Evolutionary conservation across 2,888 invertebrate genomes (phyloP).

Genomic region (Dorcus hopei): DNA sequence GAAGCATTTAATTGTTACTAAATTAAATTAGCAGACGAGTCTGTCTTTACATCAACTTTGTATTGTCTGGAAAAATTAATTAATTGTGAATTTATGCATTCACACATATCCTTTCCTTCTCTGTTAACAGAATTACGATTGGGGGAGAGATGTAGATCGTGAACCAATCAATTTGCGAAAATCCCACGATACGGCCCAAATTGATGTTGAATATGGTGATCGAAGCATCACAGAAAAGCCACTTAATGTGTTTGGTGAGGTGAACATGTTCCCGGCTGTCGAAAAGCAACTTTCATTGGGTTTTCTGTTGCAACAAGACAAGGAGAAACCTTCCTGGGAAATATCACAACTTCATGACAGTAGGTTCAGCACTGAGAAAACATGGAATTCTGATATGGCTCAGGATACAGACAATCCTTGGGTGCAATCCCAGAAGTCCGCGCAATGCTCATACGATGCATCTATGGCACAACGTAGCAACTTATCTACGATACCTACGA

Average conservation of each 20-base stretch:
- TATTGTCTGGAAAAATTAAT: not conserved
- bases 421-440: not conserved
- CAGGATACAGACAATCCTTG: not conserved
- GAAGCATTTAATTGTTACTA: not conserved
- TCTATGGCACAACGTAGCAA: conserved; percentile 1
- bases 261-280: not conserved
- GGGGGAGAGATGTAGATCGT: conserved; percentile 51
- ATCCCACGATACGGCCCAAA: conserved; percentile 1
- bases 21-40: conserved; percentile 7
- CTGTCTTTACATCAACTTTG: not conserved
- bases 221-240: not conserved
- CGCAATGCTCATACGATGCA: not conserved
- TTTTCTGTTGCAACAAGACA: conserved; percentile 9
- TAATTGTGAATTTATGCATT: conserved; percentile 24
- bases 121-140: conserved; percentile 63
- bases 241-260: not conserved
- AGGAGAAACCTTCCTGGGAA: conserved; percentile 10
- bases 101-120: conserved; percentile 59
- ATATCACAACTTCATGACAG: not conserved
- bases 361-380: not conserved
- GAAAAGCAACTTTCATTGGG: not conserved
- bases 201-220: not conserved
- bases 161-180: conserved; percentile 37
- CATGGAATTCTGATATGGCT: not conserved
- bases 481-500: conserved; percentile 10